Percentiles rank a stretch among this genome's conserved stretches.
Evolutionary conservation across 2,113 vertebrate genomes (phyloP).

Genomic region (Girardinichthys multiradiatus): DNA sequence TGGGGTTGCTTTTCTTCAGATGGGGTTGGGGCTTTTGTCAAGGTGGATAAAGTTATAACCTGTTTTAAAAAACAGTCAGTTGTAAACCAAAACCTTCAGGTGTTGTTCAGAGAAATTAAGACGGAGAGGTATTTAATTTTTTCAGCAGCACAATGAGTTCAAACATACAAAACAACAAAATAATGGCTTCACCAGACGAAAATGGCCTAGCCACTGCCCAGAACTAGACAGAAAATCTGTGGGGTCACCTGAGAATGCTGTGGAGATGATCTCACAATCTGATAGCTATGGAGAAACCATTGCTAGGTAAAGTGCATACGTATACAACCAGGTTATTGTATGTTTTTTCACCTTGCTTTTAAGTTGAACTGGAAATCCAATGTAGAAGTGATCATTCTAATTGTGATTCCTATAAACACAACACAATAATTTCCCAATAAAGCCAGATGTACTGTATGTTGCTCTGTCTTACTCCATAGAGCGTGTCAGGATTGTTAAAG

Average conservation of each 20-base stretch:
- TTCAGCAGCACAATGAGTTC: too few relatives aligned
- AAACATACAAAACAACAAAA: too few relatives aligned
- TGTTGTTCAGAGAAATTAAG: not conserved
- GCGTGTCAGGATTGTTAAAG: conserved; percentile 81
- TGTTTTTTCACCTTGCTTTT: too few relatives aligned
- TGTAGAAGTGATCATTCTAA: not conserved
- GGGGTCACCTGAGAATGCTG: too few relatives aligned
- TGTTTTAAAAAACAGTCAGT: not conserved
- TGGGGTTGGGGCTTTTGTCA: not conserved
- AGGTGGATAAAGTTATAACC: not conserved
- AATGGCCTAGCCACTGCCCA: too few relatives aligned
- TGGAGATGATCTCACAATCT: too few relatives aligned
- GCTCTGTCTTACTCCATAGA: conserved; percentile 71
- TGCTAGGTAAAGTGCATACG: too few relatives aligned
- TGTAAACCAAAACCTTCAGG: not conserved
- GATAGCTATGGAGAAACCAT: too few relatives aligned
- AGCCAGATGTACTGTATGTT: conserved; percentile 34
- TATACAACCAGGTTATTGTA: too few relatives aligned
- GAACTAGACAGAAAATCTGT: too few relatives aligned
- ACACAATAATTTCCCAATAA: conserved; percentile 34
- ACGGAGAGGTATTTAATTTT: too few relatives aligned
- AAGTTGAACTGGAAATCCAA: not conserved
- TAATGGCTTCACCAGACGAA: too few relatives aligned
- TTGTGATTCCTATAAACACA: not conserved
- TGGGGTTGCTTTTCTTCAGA: not conserved